phyloP scores from a whole-genome alignment of 2,797 vertebrate species.

The Poeciliopsis infans region DNA sequence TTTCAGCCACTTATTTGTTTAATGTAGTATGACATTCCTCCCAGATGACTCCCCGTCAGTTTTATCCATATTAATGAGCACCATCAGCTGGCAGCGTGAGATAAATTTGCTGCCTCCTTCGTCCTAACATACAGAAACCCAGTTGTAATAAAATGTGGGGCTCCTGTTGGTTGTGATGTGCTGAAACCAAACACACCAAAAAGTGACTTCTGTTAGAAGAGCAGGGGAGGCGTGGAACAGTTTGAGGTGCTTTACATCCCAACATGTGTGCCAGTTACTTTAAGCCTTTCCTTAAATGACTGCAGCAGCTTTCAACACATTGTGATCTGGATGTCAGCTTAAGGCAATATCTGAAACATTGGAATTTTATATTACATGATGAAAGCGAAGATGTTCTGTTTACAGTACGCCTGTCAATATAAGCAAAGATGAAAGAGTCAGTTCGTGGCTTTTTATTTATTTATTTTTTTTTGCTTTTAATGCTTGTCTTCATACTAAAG shows the following conservation, averaged over 20 bases:
- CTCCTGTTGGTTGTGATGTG: conserved; percentile 52
- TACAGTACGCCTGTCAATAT: not conserved
- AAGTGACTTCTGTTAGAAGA: conserved; percentile 25
- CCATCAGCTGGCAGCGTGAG: conserved; percentile 3
- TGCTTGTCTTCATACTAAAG: not conserved
- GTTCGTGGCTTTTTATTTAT: not conserved
- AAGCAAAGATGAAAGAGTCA: not conserved
- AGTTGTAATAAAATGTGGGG: not conserved
- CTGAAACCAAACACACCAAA: conserved; percentile 30
- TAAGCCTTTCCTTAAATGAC: not conserved
- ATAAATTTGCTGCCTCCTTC: not conserved
- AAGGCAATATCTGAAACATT: not conserved
- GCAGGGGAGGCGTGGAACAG: not conserved
- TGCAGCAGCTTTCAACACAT: not conserved
- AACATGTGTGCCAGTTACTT: not conserved
- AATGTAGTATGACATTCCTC: conserved; percentile 77
- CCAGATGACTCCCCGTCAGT: conserved; percentile 69
- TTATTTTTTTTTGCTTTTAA: not conserved
- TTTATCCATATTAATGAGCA: conserved; percentile 62
- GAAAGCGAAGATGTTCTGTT: not conserved
- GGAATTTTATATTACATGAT: not conserved
- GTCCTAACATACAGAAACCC: not conserved
- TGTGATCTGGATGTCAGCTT: not conserved
- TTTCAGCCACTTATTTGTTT: conserved; percentile 77
- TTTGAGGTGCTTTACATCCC: not conserved